Evolutionary conservation across 1,140 invertebrate genomes (phyloP), one percentile per base, ranked within the genome.

Genomic region (Drosophila azteca): DNA sequence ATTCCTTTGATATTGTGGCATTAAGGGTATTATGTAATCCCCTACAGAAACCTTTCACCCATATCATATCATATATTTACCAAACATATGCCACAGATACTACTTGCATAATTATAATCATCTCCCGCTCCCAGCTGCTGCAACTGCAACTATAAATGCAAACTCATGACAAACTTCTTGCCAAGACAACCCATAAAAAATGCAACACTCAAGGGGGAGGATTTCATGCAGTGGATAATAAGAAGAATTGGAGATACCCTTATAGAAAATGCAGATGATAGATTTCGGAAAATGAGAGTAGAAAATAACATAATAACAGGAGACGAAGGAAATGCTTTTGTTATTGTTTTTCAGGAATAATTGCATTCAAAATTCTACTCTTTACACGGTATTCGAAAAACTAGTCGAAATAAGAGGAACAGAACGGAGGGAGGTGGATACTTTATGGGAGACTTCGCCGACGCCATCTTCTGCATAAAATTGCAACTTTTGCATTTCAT

Each of bases 401-500:
- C 9, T n/a, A 43, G 26, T n/a, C n/a, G n/a, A 29, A 39, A 13
- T 13, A 11, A 11, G 31, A 35, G 31, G 11, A 13, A 39, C 31
- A 11, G 31, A 9, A 11, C 8, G 31, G 9, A 9, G 11, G 31
- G 15, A 11, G 31, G 15, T 11, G 22, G 43, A 22, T 55, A 55
- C 51, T 53, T 45, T 26, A 48, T 54, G 43, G 24, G 31, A 44
- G 26, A 43, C 20, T n/a, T 41, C 2, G 46, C 6, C 51, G 26
- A 54, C 35, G 44, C 6, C 51, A 43, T 53, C 54, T 63, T 54
- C n/a, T 49, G 72, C 77, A 78, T 70, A 87, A 85, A 74, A 22
- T 64, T 87, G 74, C 65, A 79, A 52, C 55, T 76, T 87, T 79
- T 88, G 82, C 82, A 87, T 87, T 88, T 85, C 74, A 87, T 87